phyloP scores from a whole-genome alignment of 1,140 invertebrate genomes.

The Drosophila murphyi region DNA sequence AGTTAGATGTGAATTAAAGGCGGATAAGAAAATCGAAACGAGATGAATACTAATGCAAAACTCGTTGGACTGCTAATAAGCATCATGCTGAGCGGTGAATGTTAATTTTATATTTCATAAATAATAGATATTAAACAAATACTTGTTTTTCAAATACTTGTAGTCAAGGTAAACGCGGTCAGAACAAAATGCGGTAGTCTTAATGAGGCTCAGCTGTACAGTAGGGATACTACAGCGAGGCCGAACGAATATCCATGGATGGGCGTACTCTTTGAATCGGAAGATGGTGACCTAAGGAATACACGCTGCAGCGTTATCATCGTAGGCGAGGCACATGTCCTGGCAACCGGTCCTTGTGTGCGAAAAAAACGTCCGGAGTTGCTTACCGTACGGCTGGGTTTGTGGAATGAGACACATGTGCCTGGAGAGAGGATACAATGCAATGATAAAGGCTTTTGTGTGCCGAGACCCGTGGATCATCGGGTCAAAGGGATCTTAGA shows the following conservation, averaged over 20 bases:
- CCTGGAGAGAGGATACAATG: constrained; percentile 37
- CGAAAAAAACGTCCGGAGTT: constrained; percentile 18
- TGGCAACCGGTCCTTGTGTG: constrained; percentile 56
- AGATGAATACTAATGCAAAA: constrained; percentile 38
- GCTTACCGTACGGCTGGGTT: constrained; percentile 47
- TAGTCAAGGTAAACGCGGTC: constrained; percentile 1
- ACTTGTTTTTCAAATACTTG: not conserved
- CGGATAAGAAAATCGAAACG: constrained; percentile 13
- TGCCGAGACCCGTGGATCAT: constrained; percentile 40
- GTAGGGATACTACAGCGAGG: constrained; percentile 13
- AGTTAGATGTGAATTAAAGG: constrained; percentile 10
- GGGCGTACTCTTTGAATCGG: constrained; percentile 35
- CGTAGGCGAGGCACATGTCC: constrained; percentile 41
- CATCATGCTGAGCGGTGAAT: constrained; percentile 37
- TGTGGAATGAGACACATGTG: constrained; percentile 38
- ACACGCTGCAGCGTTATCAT: constrained; percentile 55
- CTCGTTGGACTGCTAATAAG: constrained; percentile 39
- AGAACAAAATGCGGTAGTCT: constrained; percentile 42
- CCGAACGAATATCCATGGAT: constrained; percentile 62
- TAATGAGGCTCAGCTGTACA: constrained; percentile 49
- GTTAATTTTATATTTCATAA: not conserved
- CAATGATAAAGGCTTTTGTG: constrained; percentile 62
- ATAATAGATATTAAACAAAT: not conserved
- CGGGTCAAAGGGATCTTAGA: constrained; percentile 42
- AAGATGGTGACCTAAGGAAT: not conserved